Percentiles rank a stretch among this genome's conserved stretches.
Evolutionary conservation across 1,140 invertebrate genomes (phyloP).

Genomic region (Triops cancriformis): DNA sequence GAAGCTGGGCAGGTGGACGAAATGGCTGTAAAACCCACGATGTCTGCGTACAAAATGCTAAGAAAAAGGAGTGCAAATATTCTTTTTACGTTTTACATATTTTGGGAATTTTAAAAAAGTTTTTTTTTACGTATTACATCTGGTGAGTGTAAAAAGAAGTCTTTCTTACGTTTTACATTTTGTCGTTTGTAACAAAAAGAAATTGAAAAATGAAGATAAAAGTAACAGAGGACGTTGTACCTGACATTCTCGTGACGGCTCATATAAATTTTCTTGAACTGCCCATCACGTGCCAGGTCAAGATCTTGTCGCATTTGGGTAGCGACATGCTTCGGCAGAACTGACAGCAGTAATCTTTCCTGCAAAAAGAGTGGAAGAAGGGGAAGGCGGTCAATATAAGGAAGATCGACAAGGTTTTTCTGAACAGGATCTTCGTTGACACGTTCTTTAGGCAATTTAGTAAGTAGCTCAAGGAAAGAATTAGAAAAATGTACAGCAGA

Average conservation of each 20-base stretch:
- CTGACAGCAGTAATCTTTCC: slow-evolving; percentile 80
- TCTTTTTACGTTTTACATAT: not conserved
- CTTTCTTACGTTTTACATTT: not conserved
- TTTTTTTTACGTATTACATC: not conserved
- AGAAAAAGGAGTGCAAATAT: slow-evolving; percentile 34
- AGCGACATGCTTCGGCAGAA: slow-evolving; percentile 88
- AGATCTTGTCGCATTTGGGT: slow-evolving; percentile 88
- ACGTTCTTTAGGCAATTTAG: not conserved
- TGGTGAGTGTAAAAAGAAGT: not conserved
- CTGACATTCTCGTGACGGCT: slow-evolving; percentile 92
- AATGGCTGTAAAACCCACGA: slow-evolving; percentile 88
- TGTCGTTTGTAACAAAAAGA: not conserved
- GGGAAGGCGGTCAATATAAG: slow-evolving; percentile 34
- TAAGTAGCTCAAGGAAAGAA: not conserved
- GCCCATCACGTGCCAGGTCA: slow-evolving; percentile 71
- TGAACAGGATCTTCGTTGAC: slow-evolving; percentile 17
- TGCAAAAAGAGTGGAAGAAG: slow-evolving; percentile 38
- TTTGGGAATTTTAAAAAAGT: not conserved
- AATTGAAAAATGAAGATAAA: slow-evolving; percentile 19
- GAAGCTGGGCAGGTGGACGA: slow-evolving; percentile 89
- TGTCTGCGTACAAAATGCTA: slow-evolving; percentile 74
- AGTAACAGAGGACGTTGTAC: slow-evolving; percentile 42
- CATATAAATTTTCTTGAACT: slow-evolving; percentile 97
- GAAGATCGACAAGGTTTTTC: not conserved
- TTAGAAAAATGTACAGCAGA: not conserved